A percentile compares a stretch with the other conserved stretches of the same genome.
Evolutionary conservation across 2,113 vertebrate species (phyloP).

Genomic region (Lepisosteus osseus): DNA sequence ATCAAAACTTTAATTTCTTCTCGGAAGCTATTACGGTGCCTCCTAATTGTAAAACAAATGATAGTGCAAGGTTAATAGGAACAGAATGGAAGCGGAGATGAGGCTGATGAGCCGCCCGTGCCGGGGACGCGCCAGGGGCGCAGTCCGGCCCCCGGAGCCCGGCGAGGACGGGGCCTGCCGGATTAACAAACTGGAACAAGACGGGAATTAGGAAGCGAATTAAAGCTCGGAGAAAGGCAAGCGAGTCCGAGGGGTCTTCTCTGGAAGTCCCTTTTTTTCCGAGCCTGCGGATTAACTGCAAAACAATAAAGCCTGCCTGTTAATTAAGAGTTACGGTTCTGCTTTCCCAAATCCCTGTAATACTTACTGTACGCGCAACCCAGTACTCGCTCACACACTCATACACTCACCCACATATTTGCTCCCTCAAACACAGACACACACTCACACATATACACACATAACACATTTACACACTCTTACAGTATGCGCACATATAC

Average conservation of each 20-base stretch:
- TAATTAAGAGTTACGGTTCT: slow-evolving; percentile 12
- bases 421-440: no score
- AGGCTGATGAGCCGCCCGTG: slow-evolving; percentile 51
- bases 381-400: no score
- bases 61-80: slow-evolving; percentile 66
- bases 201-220: neutral
- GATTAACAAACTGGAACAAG: neutral
- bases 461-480: neutral
- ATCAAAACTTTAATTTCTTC: slow-evolving; percentile 61
- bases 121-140: neutral
- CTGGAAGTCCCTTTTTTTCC: neutral
- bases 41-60: slow-evolving; percentile 65
- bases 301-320: slow-evolving; percentile 5
- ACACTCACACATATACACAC: no score
- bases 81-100: slow-evolving; percentile 64
- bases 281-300: neutral
- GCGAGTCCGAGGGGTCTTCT: neutral
- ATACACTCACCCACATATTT: no score
- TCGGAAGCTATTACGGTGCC: slow-evolving; percentile 56
- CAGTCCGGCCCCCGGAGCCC: neutral
- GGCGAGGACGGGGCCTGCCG: neutral
- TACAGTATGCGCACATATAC: neutral
- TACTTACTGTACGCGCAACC: neutral
- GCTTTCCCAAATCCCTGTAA: slow-evolving; percentile 2
- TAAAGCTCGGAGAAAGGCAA: neutral